Evolutionary conservation across 1,140 invertebrate species (phyloP).

Genomic region (Drosophila watanabei): DNA sequence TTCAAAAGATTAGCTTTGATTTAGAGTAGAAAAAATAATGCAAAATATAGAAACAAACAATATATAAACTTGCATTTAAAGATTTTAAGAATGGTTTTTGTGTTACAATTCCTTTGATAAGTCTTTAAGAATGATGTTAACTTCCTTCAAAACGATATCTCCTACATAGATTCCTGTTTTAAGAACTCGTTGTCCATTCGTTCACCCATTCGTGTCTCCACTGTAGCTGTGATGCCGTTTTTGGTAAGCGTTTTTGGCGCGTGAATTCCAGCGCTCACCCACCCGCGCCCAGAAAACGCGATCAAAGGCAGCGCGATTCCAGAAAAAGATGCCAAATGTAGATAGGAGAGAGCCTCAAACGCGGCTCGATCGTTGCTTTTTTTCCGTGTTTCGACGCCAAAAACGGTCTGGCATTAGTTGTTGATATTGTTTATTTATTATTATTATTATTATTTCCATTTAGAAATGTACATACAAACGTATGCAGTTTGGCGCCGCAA

Average conservation of each 20-base stretch:
- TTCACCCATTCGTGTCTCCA: not conserved
- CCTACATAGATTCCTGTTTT: no score
- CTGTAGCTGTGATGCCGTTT: constrained; percentile 3
- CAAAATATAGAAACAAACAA: not conserved
- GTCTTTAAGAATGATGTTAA: not conserved
- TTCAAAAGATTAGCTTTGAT: no score
- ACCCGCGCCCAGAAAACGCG: constrained; percentile 60
- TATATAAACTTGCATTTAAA: not conserved
- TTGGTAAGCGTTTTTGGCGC: constrained; percentile 45
- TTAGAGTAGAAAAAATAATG: no score
- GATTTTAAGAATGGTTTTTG: not conserved
- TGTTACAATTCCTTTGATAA: constrained; percentile 29
- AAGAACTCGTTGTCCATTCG: not conserved
- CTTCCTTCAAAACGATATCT: not conserved
- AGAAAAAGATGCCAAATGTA: constrained; percentile 64
- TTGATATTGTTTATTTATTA: constrained; percentile 29
- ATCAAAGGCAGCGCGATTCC: constrained; percentile 66
- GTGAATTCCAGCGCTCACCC: constrained; percentile 55
- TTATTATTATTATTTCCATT: constrained; percentile 14
- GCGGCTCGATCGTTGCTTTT: constrained; percentile 66
- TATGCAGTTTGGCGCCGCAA: constrained; percentile 39
- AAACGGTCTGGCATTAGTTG: constrained; percentile 48
- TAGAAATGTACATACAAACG: not conserved
- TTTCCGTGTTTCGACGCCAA: constrained; percentile 71
- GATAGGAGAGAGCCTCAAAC: constrained; percentile 49